Conservation (phyloP, 2,113 vertebrate species). For the Pelecanoides urinatrix region DNA sequence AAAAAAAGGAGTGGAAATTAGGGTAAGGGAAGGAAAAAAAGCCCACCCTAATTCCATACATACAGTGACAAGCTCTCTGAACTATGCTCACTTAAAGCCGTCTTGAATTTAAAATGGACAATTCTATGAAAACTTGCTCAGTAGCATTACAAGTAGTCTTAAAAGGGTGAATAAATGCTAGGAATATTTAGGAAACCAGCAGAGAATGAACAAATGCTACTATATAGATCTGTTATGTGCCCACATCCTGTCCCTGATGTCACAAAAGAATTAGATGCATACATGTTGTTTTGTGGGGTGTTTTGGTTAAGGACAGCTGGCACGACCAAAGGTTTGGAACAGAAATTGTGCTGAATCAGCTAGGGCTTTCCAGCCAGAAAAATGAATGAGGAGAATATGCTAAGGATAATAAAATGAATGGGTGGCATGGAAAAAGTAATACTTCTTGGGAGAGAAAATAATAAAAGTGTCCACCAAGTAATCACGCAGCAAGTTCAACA, state of each 20-base stretch:
- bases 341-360: not conserved
- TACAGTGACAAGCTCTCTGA: not conserved
- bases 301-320: not conserved
- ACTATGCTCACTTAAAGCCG: not conserved
- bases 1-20: not conserved
- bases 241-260: not conserved
- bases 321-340: not conserved
- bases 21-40: not conserved
- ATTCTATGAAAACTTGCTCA: not conserved
- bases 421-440: not conserved
- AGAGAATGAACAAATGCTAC: not conserved
- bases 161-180: not conserved
- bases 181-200: not conserved
- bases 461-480: not conserved
- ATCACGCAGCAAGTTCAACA: not conserved
- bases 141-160: not conserved
- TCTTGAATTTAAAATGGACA: not conserved
- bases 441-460: not conserved
- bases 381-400: not conserved
- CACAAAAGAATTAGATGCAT: not conserved
- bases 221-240: not conserved
- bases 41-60: not conserved
- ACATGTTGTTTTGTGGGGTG: not conserved
- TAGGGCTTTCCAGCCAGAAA: not conserved
- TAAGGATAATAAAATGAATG: not conserved